phyloP scores from a whole-genome alignment of 64 coral and sea anemone species.

The Montipora efflorescens region DNA sequence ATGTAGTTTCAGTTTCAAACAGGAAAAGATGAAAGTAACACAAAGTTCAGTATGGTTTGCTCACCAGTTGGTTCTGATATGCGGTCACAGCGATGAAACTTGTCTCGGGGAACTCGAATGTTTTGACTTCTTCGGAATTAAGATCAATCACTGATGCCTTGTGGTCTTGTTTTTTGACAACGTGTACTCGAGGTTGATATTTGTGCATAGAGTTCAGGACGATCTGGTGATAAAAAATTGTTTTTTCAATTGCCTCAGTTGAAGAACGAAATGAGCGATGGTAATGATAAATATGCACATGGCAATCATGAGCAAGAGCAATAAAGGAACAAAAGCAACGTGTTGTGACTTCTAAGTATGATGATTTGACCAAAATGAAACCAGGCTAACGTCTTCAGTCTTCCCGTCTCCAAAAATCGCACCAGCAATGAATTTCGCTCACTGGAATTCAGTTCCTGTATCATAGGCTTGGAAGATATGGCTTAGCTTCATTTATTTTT shows the following conservation, averaged over 20 bases:
- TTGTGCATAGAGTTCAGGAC: constrained; percentile 99
- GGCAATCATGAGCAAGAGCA: neutral
- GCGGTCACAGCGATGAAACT: constrained; percentile 96
- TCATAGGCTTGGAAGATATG: too few species aligned
- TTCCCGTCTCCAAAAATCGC: too few species aligned
- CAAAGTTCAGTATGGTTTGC: neutral
- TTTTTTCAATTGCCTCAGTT: too few species aligned
- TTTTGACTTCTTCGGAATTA: constrained; percentile 90
- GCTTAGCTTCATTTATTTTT: too few species aligned
- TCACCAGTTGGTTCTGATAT: constrained; percentile 98
- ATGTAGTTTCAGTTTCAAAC: neutral
- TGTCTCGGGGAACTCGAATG: constrained; percentile 91
- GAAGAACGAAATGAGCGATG: too few species aligned
- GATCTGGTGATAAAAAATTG: constrained; percentile 69
- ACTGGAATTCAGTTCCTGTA: too few species aligned
- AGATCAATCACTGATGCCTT: constrained; percentile 94
- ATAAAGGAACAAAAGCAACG: neutral
- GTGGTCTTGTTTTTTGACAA: constrained; percentile 91
- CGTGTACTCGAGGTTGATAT: constrained; percentile 93
- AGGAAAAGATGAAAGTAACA: neutral
- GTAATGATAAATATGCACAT: neutral
- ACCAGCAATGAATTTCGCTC: too few species aligned
- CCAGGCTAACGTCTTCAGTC: too few species aligned
- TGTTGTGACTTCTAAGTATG: neutral
- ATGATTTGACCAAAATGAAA: too few species aligned